These are phyloP conservation scores for Pterois miles DNA, from an alignment of 2,797 vertebrate species.

Conservation along the genomic window DNA sequence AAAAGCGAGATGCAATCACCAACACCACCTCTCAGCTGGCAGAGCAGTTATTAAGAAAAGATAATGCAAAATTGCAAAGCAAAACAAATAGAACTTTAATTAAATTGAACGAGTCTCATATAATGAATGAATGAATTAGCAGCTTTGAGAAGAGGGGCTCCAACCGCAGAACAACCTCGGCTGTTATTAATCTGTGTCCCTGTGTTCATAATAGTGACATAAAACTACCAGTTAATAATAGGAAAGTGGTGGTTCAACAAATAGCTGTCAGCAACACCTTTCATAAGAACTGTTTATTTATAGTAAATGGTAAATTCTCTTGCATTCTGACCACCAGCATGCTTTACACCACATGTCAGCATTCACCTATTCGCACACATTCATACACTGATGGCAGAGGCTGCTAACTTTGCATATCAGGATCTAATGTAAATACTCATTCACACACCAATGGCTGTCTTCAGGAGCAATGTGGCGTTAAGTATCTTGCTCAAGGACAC, in stretches of 20 bases:
- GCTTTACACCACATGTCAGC: no score
- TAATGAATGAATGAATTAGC: conserved; percentile 25
- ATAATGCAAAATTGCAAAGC: conserved; percentile 5
- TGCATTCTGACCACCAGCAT: no score
- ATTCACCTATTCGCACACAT: no score
- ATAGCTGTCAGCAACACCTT: not conserved
- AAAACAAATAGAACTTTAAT: conserved; percentile 47
- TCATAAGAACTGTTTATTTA: not conserved
- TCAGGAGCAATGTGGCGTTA: no score
- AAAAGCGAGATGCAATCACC: conserved; percentile 27
- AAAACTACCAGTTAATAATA: not conserved
- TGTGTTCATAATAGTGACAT: not conserved
- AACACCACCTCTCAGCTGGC: conserved; percentile 15
- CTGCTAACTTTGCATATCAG: no score
- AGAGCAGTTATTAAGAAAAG: conserved; percentile 38
- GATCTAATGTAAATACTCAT: no score
- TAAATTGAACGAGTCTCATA: conserved; percentile 27
- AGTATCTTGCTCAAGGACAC: no score
- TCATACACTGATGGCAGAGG: no score
- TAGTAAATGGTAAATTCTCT: no score
- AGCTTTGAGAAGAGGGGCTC: not conserved
- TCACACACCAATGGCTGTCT: no score
- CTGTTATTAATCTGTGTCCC: not conserved
- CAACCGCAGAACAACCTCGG: not conserved
- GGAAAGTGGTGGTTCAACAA: not conserved